Percentiles rank a stretch among this genome's conserved stretches.
These are phyloP conservation scores for Alouatta palliata DNA, from an alignment of 2,113 vertebrate species.

Conservation along the genomic window DNA sequence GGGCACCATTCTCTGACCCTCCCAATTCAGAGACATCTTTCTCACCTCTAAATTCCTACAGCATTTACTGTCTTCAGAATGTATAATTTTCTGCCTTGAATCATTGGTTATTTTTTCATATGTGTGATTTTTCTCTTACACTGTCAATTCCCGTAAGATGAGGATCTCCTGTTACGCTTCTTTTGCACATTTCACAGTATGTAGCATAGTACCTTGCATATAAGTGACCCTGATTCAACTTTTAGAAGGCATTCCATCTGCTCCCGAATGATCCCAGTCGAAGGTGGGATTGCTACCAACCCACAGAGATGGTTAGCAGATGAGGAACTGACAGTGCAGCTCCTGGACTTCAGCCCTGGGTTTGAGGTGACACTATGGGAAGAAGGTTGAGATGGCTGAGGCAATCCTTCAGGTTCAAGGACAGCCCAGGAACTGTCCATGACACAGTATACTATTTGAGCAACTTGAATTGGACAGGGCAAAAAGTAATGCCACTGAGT, in stretches of 20 bases:
- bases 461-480: neutral
- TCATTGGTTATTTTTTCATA: neutral
- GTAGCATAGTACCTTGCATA: neutral
- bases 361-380: neutral
- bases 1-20: neutral
- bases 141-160: neutral
- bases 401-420: constrained; percentile 2
- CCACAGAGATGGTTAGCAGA: neutral
- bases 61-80: neutral
- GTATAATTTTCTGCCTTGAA: neutral
- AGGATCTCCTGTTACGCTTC: neutral
- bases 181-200: neutral
- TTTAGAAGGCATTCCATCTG: neutral
- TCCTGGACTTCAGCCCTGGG: neutral
- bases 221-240: neutral
- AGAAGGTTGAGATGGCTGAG: neutral
- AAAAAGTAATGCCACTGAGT: neutral
- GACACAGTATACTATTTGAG: neutral
- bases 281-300: neutral
- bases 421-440: neutral
- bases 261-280: neutral
- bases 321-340: neutral
- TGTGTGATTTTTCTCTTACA: neutral
- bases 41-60: neutral
- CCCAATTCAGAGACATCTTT: neutral